Percentiles rank a stretch among this genome's conserved stretches.
Conservation (phyloP, 2,797 vertebrate species). For the Echiichthys vipera region DNA sequence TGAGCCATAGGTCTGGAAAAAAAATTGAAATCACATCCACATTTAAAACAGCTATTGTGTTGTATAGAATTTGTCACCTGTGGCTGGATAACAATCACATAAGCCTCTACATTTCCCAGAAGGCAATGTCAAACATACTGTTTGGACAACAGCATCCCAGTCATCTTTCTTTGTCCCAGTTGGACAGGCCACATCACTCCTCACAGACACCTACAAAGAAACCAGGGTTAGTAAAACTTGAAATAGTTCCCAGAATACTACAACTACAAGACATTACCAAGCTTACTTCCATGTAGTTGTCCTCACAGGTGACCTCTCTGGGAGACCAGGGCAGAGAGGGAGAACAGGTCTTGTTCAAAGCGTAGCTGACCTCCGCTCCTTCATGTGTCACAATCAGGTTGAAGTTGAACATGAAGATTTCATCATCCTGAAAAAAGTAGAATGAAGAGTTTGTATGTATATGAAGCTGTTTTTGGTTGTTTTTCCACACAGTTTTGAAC, state of each 20-base stretch:
- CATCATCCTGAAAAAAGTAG: conserved; percentile 62
- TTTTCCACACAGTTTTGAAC: neutral
- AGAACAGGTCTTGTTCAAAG: conserved; percentile 73
- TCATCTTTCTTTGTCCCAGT: neutral
- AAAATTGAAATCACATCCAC: no score
- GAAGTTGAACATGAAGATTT: conserved; percentile 74
- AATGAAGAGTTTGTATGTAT: no score
- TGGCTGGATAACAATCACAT: no score
- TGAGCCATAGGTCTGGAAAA: neutral
- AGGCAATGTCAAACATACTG: conserved; percentile 20
- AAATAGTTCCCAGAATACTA: neutral
- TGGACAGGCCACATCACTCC: conserved; percentile 49
- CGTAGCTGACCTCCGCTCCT: conserved; percentile 50
- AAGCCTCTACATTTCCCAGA: no score
- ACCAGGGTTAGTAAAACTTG: conserved; percentile 15
- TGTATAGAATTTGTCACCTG: no score
- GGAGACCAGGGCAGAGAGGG: conserved; percentile 70
- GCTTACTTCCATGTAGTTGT: conserved; percentile 86
- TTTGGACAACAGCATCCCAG: conserved; percentile 14
- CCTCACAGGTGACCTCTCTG: conserved; percentile 82
- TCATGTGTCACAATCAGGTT: conserved; percentile 66
- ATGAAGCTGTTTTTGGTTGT: no score
- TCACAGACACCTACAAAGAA: conserved; percentile 68
- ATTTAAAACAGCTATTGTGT: no score
- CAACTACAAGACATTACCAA: fast-evolving